These are phyloP conservation scores for Panulirus ornatus DNA, from an alignment of 1,140 invertebrate genomes.

Conservation along the genomic window DNA sequence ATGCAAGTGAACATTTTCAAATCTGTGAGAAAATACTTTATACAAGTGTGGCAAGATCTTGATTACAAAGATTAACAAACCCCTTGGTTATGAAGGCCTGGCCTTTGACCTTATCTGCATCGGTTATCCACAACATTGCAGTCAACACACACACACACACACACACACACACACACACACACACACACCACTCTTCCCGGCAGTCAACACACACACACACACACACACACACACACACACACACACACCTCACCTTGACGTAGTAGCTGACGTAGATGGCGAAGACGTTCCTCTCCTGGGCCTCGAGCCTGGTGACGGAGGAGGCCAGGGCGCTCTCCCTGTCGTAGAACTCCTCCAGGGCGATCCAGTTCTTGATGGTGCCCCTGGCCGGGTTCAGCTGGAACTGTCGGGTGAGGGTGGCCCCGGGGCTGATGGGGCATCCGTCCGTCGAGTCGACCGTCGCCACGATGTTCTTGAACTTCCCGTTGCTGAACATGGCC, in stretches of 20 bases:
- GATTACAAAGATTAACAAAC: too few relatives aligned
- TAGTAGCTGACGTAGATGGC: constrained; percentile 94
- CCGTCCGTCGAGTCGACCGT: constrained; percentile 89
- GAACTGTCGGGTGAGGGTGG: constrained; percentile 82
- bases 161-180: not conserved
- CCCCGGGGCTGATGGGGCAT: constrained; percentile 83
- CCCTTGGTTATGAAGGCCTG: too few relatives aligned
- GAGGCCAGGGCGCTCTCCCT: constrained; percentile 85
- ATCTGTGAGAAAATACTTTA: too few relatives aligned
- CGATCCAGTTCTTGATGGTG: constrained; percentile 90
- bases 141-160: not conserved
- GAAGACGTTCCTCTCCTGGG: constrained; percentile 79
- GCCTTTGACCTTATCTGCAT: too few relatives aligned
- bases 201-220: not conserved
- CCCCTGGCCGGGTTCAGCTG: constrained; percentile 85
- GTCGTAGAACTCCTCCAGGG: constrained; percentile 86
- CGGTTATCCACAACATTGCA: too few relatives aligned
- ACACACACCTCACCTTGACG: constrained; percentile 83
- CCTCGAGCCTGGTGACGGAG: constrained; percentile 82
- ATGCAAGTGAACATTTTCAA: too few relatives aligned
- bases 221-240: not conserved
- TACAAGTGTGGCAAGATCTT: too few relatives aligned
- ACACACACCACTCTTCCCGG: not conserved
- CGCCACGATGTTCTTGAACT: constrained; percentile 96
- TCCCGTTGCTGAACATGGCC: constrained; percentile 98